Evolutionary conservation across 2,888 invertebrate genomes (phyloP).

Genomic region (Deroplatys truncata): DNA sequence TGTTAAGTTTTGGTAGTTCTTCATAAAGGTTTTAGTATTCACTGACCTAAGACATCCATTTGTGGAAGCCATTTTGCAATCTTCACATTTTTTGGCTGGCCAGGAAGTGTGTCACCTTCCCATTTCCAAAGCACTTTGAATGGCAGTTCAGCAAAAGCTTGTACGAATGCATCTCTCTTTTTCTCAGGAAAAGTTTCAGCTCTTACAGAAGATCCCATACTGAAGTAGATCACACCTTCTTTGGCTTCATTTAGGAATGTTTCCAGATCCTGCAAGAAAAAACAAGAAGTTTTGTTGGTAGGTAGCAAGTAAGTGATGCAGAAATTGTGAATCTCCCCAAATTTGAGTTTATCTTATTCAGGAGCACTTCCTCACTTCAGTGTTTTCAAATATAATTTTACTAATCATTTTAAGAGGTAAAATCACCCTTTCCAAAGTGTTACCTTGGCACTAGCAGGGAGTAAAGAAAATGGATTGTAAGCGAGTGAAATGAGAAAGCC

Average conservation of each 20-base stretch:
- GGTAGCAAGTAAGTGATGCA: too few relatives aligned
- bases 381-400: too few relatives aligned
- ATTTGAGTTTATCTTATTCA: too few relatives aligned
- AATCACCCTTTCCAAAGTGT: too few relatives aligned
- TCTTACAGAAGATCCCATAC: neutral
- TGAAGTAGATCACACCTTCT: neutral
- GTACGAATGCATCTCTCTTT: neutral
- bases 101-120: constrained; percentile 32
- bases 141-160: neutral
- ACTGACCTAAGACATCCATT: constrained; percentile 40
- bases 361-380: too few relatives aligned
- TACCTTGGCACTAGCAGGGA: too few relatives aligned
- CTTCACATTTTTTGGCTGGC: constrained; percentile 41
- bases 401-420: too few relatives aligned
- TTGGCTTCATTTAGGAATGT: constrained; percentile 2
- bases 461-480: too few relatives aligned
- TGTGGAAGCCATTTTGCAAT: constrained; percentile 44
- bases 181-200: neutral
- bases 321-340: too few relatives aligned
- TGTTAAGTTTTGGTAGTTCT: too few relatives aligned
- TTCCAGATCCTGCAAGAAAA: neutral
- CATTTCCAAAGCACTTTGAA: constrained; percentile 33
- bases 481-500: too few relatives aligned
- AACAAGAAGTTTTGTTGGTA: too few relatives aligned
- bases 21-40: neutral